Evolutionary conservation across 1,140 invertebrate genomes (phyloP).

Genomic region (Caerostris darwini): DNA sequence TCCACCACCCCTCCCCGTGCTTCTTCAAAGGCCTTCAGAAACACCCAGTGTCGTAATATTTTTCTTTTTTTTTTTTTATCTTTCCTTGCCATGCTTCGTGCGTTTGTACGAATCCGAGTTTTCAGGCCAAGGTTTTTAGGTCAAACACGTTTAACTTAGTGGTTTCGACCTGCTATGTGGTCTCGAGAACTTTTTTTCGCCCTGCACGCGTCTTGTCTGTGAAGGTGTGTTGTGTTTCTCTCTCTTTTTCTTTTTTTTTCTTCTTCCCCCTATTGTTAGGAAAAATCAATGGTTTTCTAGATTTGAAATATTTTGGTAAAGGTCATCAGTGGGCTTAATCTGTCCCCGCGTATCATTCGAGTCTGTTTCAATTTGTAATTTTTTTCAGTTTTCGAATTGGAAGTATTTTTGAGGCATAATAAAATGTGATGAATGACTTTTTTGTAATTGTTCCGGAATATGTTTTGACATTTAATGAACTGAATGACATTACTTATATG

Average conservation of each 20-base stretch:
- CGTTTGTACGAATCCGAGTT: constrained; percentile 53
- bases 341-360: too few species aligned
- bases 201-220: neutral
- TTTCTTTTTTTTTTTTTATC: neutral
- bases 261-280: neutral
- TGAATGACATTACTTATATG: too few species aligned
- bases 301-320: neutral
- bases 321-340: too few species aligned
- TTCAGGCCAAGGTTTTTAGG: constrained; percentile 76
- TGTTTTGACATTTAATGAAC: too few species aligned
- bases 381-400: neutral
- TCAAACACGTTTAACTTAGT: constrained; percentile 66
- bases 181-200: neutral
- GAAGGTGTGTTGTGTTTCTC: neutral
- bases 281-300: neutral
- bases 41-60: neutral
- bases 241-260: neutral
- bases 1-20: neutral
- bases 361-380: too few species aligned
- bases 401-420: too few species aligned
- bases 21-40: neutral
- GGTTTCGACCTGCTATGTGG: constrained; percentile 9
- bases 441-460: too few species aligned
- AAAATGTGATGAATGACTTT: too few species aligned
- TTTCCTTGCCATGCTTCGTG: constrained; percentile 17